phyloP scores from a whole-genome alignment of 2,888 invertebrate species.

The Colostygia pectinataria region DNA sequence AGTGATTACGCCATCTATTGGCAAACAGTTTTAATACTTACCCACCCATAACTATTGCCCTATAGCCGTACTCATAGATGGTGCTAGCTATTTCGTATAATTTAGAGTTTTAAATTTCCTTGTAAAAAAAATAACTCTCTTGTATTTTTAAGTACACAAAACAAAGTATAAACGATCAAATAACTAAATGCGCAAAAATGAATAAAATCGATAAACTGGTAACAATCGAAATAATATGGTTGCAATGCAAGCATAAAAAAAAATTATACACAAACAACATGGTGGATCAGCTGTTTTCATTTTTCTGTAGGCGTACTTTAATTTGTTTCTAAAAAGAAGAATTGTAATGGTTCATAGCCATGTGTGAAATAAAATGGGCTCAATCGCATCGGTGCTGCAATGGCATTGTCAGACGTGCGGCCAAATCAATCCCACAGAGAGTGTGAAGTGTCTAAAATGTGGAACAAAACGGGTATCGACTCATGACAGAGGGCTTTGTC shows the following conservation, averaged over 20 bases:
- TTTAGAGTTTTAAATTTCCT: no score
- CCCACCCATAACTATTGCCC: no score
- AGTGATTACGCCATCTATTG: not conserved
- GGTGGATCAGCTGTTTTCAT: conserved; percentile 85
- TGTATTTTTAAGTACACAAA: not conserved
- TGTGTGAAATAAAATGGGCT: conserved; percentile 90
- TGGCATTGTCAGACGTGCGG: conserved; percentile 95
- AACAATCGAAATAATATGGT: not conserved
- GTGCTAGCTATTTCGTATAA: not conserved
- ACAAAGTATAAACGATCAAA: not conserved
- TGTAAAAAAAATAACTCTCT: no score
- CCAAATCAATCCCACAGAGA: conserved; percentile 94
- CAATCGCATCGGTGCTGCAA: conserved; percentile 96
- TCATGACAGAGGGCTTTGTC: conserved; percentile 79
- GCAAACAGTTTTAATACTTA: not conserved
- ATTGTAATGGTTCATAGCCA: conserved; percentile 81
- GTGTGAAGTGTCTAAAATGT: conserved; percentile 92
- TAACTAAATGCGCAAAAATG: not conserved
- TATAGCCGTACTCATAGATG: not conserved
- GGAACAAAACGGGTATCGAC: conserved; percentile 85
- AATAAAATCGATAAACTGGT: conserved; percentile 10
- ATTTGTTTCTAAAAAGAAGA: conserved; percentile 75
- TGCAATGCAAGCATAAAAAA: conserved; percentile 41
- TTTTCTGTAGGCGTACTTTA: conserved; percentile 57
- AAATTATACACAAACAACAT: conserved; percentile 83